A percentile compares a stretch with the other conserved stretches of the same genome.
These are phyloP conservation scores for Busseola fusca DNA, from an alignment of 2,888 invertebrate genomes.

Conservation along the genomic window DNA sequence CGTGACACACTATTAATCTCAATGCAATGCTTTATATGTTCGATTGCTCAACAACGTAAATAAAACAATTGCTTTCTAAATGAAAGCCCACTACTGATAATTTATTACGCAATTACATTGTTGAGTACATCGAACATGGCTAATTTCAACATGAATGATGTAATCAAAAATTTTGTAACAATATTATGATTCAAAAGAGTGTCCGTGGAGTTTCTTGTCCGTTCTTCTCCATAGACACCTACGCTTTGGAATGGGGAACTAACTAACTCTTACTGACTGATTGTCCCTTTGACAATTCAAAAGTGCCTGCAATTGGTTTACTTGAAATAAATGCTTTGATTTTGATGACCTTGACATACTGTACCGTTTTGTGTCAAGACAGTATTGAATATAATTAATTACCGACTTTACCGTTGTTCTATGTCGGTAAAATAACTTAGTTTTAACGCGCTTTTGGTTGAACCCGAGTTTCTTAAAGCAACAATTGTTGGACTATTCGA, in stretches of 20 bases:
- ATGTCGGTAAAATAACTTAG: neutral
- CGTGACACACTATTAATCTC: neutral
- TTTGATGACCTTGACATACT: constrained; percentile 16
- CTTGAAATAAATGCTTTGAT: no score
- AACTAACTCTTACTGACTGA: no score
- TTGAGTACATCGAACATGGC: neutral
- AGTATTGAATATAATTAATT: neutral
- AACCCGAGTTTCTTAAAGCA: no score
- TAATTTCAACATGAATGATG: no score
- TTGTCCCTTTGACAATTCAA: no score
- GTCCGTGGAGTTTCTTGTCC: no score
- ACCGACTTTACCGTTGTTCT: neutral
- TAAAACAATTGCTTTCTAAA: neutral
- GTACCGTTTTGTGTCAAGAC: neutral
- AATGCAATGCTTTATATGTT: neutral
- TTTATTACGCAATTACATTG: neutral
- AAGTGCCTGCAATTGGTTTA: no score
- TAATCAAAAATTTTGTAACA: no score
- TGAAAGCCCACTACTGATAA: neutral
- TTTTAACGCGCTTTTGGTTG: neutral
- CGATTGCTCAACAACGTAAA: neutral
- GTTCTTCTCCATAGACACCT: no score
- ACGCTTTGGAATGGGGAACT: no score
- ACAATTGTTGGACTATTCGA: no score
- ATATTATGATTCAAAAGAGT: no score